Evolutionary conservation across 1,140 invertebrate genomes (phyloP), one percentile per base, ranked within the genome.

Genomic region (Pseudobourletiella spinata): DNA sequence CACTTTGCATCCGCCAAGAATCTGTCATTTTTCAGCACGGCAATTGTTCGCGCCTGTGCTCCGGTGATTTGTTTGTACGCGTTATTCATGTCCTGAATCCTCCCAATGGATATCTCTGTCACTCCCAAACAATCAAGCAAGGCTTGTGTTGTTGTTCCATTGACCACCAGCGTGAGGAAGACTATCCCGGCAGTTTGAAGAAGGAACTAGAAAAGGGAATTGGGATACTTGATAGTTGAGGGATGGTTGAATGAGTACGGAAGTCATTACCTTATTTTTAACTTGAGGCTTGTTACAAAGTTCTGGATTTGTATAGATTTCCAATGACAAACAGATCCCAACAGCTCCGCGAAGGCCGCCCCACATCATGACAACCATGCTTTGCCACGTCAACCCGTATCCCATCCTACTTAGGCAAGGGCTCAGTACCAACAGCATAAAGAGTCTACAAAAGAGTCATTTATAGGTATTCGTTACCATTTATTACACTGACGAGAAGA

Each of bases 181-280:
- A 79, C 77, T 35, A 77, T 74, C 1, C 75, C 75, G 11, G 75
- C 74, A 0, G 75, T 73, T 69, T 78, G 76, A 42, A 78, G 72
- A 6, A 78, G 62, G 30, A 78, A 71, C 75, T 78, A 64, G 20
- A 71, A 59, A 56, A 48, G 4, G 18, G 15, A 22, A 4, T 8
- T 11, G 44, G 6, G 44, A 48, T 22, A 16, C 4, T 8, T 14
- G 22, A 48, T n/a, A n/a, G n/a, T n/a, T n/a, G n/a, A n/a, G n/a
- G n/a, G n/a, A n/a, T n/a, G n/a, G n/a, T n/a, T n/a, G n/a, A n/a
- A n/a, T n/a, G n/a, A n/a, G n/a, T n/a, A n/a, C n/a, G n/a, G n/a
- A n/a, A n/a, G n/a, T n/a, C n/a, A 35, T 29, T 54, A 70, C 69
- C 61, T 69, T 71, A 20, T 68, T 60, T 11, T 63, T 62, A 39